phyloP scores from a whole-genome alignment of 1,140 invertebrate species.

The Aphidius ervi region DNA sequence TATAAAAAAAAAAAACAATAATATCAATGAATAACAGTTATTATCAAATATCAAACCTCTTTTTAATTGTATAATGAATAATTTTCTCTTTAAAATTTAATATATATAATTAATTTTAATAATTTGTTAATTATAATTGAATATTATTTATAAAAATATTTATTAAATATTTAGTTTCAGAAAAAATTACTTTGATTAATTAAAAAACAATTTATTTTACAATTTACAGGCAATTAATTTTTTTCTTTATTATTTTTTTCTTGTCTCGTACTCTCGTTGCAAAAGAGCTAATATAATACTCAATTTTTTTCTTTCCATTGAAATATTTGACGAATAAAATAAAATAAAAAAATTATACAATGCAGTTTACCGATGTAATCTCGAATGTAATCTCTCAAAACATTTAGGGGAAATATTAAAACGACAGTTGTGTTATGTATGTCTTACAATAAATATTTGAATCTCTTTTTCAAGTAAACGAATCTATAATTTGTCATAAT shows the following conservation, averaged over 20 bases:
- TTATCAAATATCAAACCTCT: too few relatives aligned
- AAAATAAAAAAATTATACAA: slow-evolving; percentile 36
- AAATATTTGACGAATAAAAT: not conserved
- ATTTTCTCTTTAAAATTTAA: too few relatives aligned
- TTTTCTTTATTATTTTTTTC: not conserved
- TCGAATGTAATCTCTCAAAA: slow-evolving; percentile 52
- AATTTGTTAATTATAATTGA: too few relatives aligned
- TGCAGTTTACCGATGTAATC: slow-evolving; percentile 46
- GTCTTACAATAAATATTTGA: not conserved
- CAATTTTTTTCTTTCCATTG: not conserved
- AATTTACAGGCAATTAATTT: not conserved
- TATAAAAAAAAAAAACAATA: too few relatives aligned
- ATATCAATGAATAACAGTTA: too few relatives aligned
- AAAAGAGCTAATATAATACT: not conserved
- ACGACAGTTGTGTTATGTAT: slow-evolving; percentile 42
- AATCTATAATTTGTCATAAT: slow-evolving; percentile 42
- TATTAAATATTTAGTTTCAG: too few relatives aligned
- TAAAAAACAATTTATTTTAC: too few relatives aligned
- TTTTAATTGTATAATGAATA: too few relatives aligned
- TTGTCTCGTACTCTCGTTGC: not conserved
- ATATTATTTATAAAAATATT: not conserved
- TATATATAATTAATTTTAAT: too few relatives aligned
- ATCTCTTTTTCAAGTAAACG: slow-evolving; percentile 15
- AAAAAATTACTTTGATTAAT: too few relatives aligned
- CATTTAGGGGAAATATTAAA: slow-evolving; percentile 52